Evolutionary conservation across 2,797 vertebrate genomes (phyloP), one percentile per base, ranked within the genome.

Genomic region (Decapterus maruadsi): DNA sequence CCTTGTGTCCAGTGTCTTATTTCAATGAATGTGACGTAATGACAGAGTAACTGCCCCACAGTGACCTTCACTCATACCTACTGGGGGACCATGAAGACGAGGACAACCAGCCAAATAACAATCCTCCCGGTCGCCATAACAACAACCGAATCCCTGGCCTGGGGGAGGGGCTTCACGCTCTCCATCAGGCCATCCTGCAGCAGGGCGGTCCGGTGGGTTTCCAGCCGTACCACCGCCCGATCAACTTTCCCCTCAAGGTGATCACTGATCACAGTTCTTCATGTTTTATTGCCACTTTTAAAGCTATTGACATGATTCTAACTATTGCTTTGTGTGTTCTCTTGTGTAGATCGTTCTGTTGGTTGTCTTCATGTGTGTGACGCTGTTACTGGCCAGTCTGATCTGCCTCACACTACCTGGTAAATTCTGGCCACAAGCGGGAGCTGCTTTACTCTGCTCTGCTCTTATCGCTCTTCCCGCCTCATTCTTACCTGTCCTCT

Each of bases 1-100:
- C 29, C 7, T 17, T 11, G 2, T 43, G 45, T 57, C 16, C 40
- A 61, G 22, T 58, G 20, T 50, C 17, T 12, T 10, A 19, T 57
- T n/a, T 17, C 29, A 17, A 29, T 31, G 26, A 55, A 9, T 55
- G 53, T 31, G 8, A 46, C 4, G 7, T 1, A 42, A 4, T 20
- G 7, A 11, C 8, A 54, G 8, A 12, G 4, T 54, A 67, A 67
- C 7, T 55, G n/a, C 5, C 40, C 45, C 38, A 55, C 89, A 99
- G 98, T 65, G 98, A 99, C 86, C 96, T 99, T 61, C 98, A 99
- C 93, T 99, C 98, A 16, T 99, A 99, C 90, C 93, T 99, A 53
- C 92, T 99, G 74, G 98, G 98, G 82, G 97, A 98, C 84, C 96
- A 97, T 64, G 97, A 99, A 68, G 97, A 98, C 0, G 96, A 98